Conservation (phyloP, 2,113 vertebrate species). For the Misgurnus anguillicaudatus region DNA sequence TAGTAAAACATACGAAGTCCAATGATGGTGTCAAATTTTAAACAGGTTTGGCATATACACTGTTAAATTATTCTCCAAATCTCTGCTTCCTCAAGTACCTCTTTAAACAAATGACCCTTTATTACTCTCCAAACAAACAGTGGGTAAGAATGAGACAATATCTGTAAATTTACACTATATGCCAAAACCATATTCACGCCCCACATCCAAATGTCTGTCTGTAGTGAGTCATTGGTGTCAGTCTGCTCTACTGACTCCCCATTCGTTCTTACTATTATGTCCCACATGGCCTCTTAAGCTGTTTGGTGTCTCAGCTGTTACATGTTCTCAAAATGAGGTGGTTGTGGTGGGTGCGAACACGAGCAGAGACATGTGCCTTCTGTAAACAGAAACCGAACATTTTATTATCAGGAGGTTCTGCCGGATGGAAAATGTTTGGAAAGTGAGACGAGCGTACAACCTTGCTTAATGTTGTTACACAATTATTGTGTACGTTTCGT, state of each 20-base stretch:
- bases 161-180: conserved; percentile 45
- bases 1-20: neutral
- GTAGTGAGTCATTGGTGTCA: conserved; percentile 18
- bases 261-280: neutral
- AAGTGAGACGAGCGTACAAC: neutral
- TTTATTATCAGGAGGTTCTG: neutral
- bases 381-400: neutral
- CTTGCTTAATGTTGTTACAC: neutral
- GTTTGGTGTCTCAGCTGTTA: conserved; percentile 31
- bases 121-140: conserved; percentile 48
- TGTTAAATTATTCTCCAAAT: neutral
- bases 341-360: conserved; percentile 15
- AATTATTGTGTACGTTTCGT: neutral
- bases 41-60: too few species aligned
- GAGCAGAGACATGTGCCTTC: neutral
- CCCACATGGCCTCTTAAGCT: conserved; percentile 16
- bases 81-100: neutral
- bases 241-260: conserved; percentile 4
- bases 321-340: conserved; percentile 35
- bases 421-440: neutral
- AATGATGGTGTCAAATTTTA: too few species aligned
- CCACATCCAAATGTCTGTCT: conserved; percentile 14
- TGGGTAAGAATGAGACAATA: conserved; percentile 34
- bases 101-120: conserved; percentile 20
- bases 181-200: conserved; percentile 34